Conservation (phyloP, 2,888 invertebrate genomes). For the Formica aserva region DNA sequence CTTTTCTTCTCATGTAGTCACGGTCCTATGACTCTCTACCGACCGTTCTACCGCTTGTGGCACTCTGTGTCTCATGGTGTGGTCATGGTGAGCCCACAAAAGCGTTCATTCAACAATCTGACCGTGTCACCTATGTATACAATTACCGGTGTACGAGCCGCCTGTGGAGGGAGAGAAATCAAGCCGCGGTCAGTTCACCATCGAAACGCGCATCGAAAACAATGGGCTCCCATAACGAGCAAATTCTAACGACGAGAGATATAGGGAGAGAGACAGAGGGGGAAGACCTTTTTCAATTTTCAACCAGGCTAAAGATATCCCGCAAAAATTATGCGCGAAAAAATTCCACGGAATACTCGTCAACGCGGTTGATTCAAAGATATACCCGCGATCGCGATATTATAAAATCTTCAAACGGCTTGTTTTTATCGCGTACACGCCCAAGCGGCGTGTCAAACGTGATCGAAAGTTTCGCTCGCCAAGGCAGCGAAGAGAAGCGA, state of each 20-base stretch:
- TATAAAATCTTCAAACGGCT: neutral
- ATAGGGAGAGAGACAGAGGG: neutral
- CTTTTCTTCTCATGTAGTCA: constrained; percentile 71
- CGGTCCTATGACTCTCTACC: constrained; percentile 75
- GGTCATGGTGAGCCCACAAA: constrained; percentile 72
- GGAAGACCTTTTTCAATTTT: constrained; percentile 16
- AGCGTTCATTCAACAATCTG: constrained; percentile 78
- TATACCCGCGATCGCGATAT: neutral
- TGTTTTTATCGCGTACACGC: neutral
- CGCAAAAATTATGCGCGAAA: neutral
- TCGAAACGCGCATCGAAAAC: constrained; percentile 44
- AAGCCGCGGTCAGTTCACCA: constrained; percentile 47
- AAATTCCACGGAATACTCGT: neutral
- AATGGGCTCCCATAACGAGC: constrained; percentile 47
- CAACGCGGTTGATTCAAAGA: neutral
- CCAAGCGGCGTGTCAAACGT: neutral
- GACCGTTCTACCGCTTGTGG: constrained; percentile 66
- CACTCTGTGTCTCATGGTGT: constrained; percentile 71
- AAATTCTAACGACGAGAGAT: constrained; percentile 28
- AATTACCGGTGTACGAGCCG: constrained; percentile 67
- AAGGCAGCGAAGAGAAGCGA: constrained; percentile 8
- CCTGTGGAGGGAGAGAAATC: constrained; percentile 44
- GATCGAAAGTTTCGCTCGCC: neutral
- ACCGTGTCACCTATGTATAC: constrained; percentile 78
- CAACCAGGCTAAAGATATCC: neutral